Evolutionary conservation across 1,140 invertebrate genomes (phyloP).

Genomic region (Zaprionus ghesquierei): DNA sequence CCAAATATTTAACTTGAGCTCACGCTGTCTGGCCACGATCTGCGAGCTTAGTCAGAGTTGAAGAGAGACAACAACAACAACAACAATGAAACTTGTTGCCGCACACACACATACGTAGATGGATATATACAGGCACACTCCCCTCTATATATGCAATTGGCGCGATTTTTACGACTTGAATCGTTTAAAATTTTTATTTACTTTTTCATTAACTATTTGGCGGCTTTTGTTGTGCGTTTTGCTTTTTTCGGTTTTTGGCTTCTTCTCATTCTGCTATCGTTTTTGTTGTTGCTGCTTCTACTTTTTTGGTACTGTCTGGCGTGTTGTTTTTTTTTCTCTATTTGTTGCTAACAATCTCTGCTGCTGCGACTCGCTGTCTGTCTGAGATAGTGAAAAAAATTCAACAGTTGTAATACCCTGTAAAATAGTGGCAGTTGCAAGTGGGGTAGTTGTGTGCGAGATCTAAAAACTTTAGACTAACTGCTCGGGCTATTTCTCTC

Average conservation of each 20-base stretch:
- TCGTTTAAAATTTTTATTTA: conserved; percentile 63
- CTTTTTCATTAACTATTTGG: conserved; percentile 77
- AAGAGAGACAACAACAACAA: background rate
- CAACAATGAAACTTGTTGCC: conserved; percentile 36
- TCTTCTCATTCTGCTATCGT: conserved; percentile 9
- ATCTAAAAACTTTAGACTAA: no score
- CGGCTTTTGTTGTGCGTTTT: conserved; percentile 54
- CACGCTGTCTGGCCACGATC: conserved; percentile 55
- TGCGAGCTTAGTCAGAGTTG: conserved; percentile 47
- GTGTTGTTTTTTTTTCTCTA: conserved; percentile 10
- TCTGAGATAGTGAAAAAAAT: conserved; percentile 7
- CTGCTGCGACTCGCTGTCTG: conserved; percentile 12
- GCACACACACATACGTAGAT: background rate
- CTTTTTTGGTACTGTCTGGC: conserved; percentile 33
- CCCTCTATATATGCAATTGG: background rate
- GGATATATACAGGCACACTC: background rate
- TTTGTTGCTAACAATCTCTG: background rate
- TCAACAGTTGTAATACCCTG: conserved; percentile 13
- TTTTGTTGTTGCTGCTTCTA: conserved; percentile 33
- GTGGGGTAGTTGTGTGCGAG: no score
- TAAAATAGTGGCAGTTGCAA: background rate
- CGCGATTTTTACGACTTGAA: conserved; percentile 39
- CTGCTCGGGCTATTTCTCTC: no score
- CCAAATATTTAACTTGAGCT: conserved; percentile 61
- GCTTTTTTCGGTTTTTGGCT: conserved; percentile 29